Conservation (phyloP, 2,113 vertebrate genomes). For the human (Homo sapiens) region GRCh38 chr14:35478501-35479000, state of each 20-base stretch:
- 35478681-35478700: background rate
- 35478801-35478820: background rate
- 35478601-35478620: background rate
- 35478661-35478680: background rate
- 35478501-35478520: background rate
- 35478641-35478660: background rate
- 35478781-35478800: background rate
- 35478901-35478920: background rate
- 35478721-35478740: background rate
- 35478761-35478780: background rate
- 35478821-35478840: background rate
- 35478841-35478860: background rate
- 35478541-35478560: background rate
- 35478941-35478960: background rate
- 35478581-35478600: background rate
- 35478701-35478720: background rate
- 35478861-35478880: background rate
- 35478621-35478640: background rate
- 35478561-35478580: background rate
- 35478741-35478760: background rate
- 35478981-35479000: too few species aligned
- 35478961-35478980: background rate
- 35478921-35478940: slow-evolving; percentile 18
- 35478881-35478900: background rate
- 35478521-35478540: background rate